Conservation (phyloP, 2,113 vertebrate species). For the Cinclus cinclus region DNA sequence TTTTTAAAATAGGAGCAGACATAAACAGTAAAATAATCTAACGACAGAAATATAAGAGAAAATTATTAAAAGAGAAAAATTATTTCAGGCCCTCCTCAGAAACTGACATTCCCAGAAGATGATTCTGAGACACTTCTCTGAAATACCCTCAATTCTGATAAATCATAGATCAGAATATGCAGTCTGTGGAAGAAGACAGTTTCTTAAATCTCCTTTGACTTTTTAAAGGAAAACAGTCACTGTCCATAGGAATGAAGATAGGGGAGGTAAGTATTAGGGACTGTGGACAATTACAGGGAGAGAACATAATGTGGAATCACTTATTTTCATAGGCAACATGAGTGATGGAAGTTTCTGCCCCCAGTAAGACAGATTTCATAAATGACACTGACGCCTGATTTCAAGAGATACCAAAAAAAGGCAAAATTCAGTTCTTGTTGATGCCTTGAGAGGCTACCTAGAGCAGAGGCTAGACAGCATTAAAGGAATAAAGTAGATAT, state of each 20-base stretch:
- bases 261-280: not conserved
- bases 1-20: not conserved
- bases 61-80: not conserved
- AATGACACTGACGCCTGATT: not conserved
- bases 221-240: not conserved
- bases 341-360: not conserved
- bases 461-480: too few relatives aligned
- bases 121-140: not conserved
- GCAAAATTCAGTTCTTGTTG: not conserved
- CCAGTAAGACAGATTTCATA: not conserved
- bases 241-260: not conserved
- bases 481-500: too few relatives aligned
- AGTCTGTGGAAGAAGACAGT: not conserved
- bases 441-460: too few relatives aligned
- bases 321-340: not conserved
- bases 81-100: not conserved
- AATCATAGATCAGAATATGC: not conserved
- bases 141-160: not conserved
- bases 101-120: not conserved
- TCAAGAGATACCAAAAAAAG: not conserved
- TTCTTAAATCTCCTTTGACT: not conserved
- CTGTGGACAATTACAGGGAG: not conserved
- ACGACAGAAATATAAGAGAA: not conserved
- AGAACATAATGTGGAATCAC: not conserved
- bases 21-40: not conserved